phyloP scores from a whole-genome alignment of 1,140 invertebrate species.

The Papilio xuthus region DNA sequence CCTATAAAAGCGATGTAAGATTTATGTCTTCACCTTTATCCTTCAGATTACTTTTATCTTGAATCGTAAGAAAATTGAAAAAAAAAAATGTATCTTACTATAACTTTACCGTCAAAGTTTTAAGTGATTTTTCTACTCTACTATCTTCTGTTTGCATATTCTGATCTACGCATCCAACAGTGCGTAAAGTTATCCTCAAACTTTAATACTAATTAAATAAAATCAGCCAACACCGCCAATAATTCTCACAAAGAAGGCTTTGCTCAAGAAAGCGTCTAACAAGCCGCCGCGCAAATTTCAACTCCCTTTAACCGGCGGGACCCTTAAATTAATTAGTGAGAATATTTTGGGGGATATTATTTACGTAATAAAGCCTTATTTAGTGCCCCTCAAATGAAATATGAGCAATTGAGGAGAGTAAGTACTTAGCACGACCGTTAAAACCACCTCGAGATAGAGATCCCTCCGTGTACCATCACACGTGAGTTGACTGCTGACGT shows the following conservation, averaged over 20 bases:
- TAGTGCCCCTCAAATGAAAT: constrained; percentile 76
- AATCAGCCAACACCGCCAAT: constrained; percentile 41
- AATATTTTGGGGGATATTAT: constrained; percentile 79
- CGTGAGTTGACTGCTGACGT: constrained; percentile 8
- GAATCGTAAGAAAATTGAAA: not conserved
- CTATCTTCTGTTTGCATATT: not conserved
- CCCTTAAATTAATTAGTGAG: constrained; percentile 79
- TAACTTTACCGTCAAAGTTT: not conserved
- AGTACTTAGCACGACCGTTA: constrained; percentile 57
- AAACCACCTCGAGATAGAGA: constrained; percentile 11
- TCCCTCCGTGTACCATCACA: not conserved
- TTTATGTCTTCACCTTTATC: constrained; percentile 13
- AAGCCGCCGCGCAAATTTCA: constrained; percentile 56
- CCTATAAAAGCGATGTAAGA: constrained; percentile 13
- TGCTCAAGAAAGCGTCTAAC: constrained; percentile 47
- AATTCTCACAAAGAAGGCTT: constrained; percentile 43
- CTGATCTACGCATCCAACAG: not conserved
- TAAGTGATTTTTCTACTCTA: not conserved
- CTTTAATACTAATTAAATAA: constrained; percentile 38
- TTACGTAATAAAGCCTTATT: constrained; percentile 80
- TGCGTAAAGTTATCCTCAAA: not conserved
- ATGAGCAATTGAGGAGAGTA: constrained; percentile 75
- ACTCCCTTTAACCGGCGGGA: constrained; percentile 54
- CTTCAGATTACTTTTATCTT: not conserved
- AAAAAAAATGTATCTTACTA: no score